Base-by-base conservation (phyloP, 2,888 invertebrate species). In the Drosophila merina region DNA sequence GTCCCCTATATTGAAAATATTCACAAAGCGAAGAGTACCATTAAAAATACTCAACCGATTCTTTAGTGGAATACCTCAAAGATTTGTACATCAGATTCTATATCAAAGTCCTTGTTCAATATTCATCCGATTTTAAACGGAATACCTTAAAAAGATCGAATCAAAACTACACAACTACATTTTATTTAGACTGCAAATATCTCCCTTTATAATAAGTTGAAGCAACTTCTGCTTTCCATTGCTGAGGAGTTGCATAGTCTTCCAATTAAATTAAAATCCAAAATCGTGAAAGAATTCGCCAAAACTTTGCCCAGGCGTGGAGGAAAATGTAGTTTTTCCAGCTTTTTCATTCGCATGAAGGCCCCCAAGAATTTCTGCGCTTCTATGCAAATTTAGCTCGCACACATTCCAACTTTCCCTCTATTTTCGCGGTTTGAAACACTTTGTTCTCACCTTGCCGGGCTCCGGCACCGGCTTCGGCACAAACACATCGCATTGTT, bases 371-470 rank as follows among this genome's bases (percentile, higher is more conserved):
- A 4, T 28, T 12, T n/a, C 45, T n/a, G 62, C 28, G 45, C 30
- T 50, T 50, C 38, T 36, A 70, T 57, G 71, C 73, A 72, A 70
- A 70, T 72, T 60, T 44, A 62, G 28, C 54, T 14, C 48, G 20
- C 50, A 54, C 50, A 31, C 64, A 56, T 70, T 71, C 45, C 31
- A 54, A n/a, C 31, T 64, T 64, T 50, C 40, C 47, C 50, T 33
- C 45, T 54, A 38, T 14, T 48, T 56, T 42, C 86, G 88, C 71
- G 84, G 84, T 88, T 72, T 69, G 59, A 12, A 75, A 59, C 78
- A 75, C 64, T 84, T 86, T 88, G 84, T 84, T 86, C 76, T 64
- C 85, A 84, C 88, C 80, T 84, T 59, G 54, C 28, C 36, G n/a
- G 6, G 36, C 36, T 2, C 63, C 0, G 63, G 70, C 55, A 59